Evolutionary conservation across 2,797 vertebrate species (phyloP), one percentile per base, ranked within the genome.

Genomic region (Vireo griseus): DNA sequence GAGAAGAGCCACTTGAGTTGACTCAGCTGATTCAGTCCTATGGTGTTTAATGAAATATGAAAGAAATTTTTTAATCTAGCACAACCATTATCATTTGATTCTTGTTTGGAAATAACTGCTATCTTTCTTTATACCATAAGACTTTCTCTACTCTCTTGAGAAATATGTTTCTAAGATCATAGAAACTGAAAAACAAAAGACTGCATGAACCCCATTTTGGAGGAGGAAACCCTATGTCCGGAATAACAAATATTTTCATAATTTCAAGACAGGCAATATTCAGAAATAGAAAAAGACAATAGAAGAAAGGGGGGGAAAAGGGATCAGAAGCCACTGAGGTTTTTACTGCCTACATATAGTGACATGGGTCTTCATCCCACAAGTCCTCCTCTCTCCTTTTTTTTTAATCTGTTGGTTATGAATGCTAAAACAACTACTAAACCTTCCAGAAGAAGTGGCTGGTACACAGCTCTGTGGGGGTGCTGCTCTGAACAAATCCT

Each of bases 1-100:
- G 83, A 65, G 83, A 88, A 95, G 59, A 95, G 39, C 26, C 59
- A 71, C 87, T 94, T 76, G 62, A 88, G 54, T 66, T 78, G 44
- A 47, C 39, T 90, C 50, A 67, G 59, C 55, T 91, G 91, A 84
- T 93, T 86, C 55, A 55, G 33, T 84, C 57, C 73, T 79, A 68
- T 85, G 81, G 35, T 91, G 29, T 62, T 54, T 58, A 76, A 82
- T 73, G 87, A 90, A 84, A 82, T 50, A 59, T 4, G 6, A 63
- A 84, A 91, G 21, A 92, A 87, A 69, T 58, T 54, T 81, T 94
- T 84, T 63, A 65, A 62, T 79, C 54, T 48, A 91, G 17, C 8
- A 42, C 33, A 51, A 44, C 19, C 54, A 52, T 76, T 57, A 50
- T 71, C 65, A 76, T 79, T 91, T 94, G 31, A 33, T 68, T 8